Evolutionary conservation across 2,797 vertebrate species (phyloP), one percentile per base, ranked within the genome.

Genomic region (Huso huso): DNA sequence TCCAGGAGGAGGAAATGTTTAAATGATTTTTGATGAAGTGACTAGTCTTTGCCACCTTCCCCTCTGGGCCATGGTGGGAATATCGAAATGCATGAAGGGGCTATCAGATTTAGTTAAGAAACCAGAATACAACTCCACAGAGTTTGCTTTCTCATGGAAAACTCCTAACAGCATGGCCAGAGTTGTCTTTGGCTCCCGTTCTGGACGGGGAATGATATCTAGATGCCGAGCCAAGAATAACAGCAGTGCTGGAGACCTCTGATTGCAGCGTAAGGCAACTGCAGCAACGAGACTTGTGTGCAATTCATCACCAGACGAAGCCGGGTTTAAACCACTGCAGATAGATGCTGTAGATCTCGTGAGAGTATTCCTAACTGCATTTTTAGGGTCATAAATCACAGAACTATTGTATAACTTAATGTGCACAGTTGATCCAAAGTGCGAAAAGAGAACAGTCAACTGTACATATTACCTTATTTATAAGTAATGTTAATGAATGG

Each of bases 111-210:
- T 71, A 68, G 73, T 37, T 8, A 71, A 72, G 60, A 72, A 71
- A 51, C 23, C 52, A 65, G 66, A 10, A 51, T 51, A 71, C 60
- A 37, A 23, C 11, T 37, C 13, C 49, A 64, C 60, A 61, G 63
- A 23, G 60, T 50, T 63, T 63, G 64, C 61, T 73, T 78, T 81
- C 74, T 78, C 71, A 65, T 63, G 74, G 70, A 76, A 64, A 80
- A 64, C 69, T 51, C 78, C 63, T 76, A 72, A 80, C 71, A 81
- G 75, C 79, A 79, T 64, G 51, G 51, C 70, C 23, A 63, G 61
- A 75, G 76, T 90, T 90, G 75, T 82, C 74, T 84, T 92, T 90
- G 91, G 83, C 88, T 77, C 75, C 73, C 68, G 11, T 74, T 80
- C 79, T 82, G 71, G 78, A 68, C 71, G 70, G 75, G 81, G 80